A percentile compares a stretch with the other conserved stretches of the same genome.
phyloP scores from a whole-genome alignment of 2,797 vertebrate genomes.

The Lerista edwardsae region DNA sequence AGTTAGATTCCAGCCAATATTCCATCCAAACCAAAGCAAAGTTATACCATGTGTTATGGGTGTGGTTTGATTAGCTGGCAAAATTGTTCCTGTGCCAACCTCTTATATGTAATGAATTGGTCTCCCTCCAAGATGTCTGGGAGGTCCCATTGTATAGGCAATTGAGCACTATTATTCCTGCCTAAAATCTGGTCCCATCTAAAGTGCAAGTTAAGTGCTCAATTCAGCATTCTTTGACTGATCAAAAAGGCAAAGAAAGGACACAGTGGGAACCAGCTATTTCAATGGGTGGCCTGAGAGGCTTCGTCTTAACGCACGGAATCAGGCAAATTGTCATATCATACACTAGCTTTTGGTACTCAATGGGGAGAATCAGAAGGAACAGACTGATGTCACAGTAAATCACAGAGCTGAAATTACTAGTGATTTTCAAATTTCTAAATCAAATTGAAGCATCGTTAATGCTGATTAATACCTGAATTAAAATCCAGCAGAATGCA shows the following conservation, averaged over 20 bases:
- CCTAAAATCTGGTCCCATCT: not conserved
- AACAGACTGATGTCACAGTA: not conserved
- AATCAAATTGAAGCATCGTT: not conserved
- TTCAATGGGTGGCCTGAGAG: conserved; percentile 18
- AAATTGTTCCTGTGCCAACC: not conserved
- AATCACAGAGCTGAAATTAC: not conserved
- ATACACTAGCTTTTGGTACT: not conserved
- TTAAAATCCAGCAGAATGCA: not conserved
- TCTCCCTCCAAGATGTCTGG: not conserved
- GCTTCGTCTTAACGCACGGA: not conserved
- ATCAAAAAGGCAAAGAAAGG: not conserved
- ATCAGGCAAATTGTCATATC: not conserved
- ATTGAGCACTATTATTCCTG: not conserved
- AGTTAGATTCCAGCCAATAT: not conserved
- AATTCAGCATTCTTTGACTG: conserved; percentile 22
- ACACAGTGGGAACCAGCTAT: not conserved
- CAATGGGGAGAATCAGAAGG: not conserved
- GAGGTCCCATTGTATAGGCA: not conserved
- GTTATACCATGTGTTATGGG: not conserved
- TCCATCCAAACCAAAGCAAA: conserved; percentile 9
- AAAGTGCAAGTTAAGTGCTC: conserved; percentile 2
- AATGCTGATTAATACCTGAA: not conserved
- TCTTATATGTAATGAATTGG: not conserved
- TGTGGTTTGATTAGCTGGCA: conserved; percentile 17
- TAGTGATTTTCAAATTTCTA: not conserved